phyloP scores from a whole-genome alignment of 2,888 invertebrate genomes.

The Cephus pygmeus region DNA sequence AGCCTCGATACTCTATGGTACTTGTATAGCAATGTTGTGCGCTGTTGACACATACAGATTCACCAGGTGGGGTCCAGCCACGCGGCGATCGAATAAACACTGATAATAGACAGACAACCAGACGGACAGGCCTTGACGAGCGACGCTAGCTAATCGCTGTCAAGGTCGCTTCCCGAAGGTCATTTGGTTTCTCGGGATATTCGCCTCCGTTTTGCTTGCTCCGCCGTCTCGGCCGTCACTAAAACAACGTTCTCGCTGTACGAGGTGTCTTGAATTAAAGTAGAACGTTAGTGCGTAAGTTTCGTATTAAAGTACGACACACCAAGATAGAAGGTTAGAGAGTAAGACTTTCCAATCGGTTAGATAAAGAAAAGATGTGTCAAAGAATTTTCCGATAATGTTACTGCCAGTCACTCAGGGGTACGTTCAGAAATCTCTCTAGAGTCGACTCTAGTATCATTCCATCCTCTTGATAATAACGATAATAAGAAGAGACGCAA shows the following conservation, averaged over 20 bases:
- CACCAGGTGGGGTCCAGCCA: conserved; percentile 66
- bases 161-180: conserved; percentile 69
- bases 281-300: conserved; percentile 20
- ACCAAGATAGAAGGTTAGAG: too few species aligned
- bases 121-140: conserved; percentile 63
- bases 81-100: conserved; percentile 60
- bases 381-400: too few species aligned
- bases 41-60: conserved; percentile 57
- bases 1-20: conserved; percentile 40
- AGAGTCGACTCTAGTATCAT: too few species aligned
- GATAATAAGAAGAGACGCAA: too few species aligned
- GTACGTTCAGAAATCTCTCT: too few species aligned
- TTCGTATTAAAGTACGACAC: conserved; percentile 15
- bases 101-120: conserved; percentile 56
- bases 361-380: background rate
- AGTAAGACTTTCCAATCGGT: background rate
- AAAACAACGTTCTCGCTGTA: conserved; percentile 66
- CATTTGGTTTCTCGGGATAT: conserved; percentile 81
- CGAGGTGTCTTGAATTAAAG: conserved; percentile 60
- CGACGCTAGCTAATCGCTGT: conserved; percentile 66
- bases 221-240: conserved; percentile 64
- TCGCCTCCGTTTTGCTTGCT: conserved; percentile 71
- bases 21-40: conserved; percentile 58
- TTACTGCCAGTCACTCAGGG: too few species aligned
- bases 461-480: too few species aligned